These are phyloP conservation scores for Conistra vaccinii DNA, from an alignment of 2,888 invertebrate genomes.

Conservation along the genomic window DNA sequence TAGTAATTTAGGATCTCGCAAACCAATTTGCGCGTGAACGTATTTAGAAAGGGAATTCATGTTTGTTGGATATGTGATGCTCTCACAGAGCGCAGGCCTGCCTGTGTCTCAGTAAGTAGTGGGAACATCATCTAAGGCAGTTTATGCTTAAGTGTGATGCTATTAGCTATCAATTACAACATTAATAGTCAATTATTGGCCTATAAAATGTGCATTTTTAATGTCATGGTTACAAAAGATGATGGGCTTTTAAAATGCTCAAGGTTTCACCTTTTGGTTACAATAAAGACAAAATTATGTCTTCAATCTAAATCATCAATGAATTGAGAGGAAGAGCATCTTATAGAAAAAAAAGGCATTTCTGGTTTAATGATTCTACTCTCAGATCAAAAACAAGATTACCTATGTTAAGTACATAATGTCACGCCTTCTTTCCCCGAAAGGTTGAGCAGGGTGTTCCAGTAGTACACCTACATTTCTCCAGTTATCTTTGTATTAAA, in stretches of 20 bases:
- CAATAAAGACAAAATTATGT: neutral
- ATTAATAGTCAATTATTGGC: conserved; percentile 8
- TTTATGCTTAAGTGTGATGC: neutral
- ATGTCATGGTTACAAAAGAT: conserved; percentile 22
- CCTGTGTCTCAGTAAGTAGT: neutral
- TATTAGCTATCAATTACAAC: neutral
- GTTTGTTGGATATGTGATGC: neutral
- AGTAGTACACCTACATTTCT: neutral
- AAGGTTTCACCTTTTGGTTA: conserved; percentile 7
- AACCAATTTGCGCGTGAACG: conserved; percentile 4
- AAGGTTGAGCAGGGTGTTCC: neutral
- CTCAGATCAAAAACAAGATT: neutral
- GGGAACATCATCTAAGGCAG: too few species aligned
- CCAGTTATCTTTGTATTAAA: neutral
- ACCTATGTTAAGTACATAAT: neutral
- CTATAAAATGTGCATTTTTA: conserved; percentile 22
- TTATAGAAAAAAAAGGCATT: neutral
- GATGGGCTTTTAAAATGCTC: neutral
- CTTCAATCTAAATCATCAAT: neutral
- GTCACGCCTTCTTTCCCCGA: too few species aligned
- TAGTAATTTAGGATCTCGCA: neutral
- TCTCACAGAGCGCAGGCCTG: neutral
- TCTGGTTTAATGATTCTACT: neutral
- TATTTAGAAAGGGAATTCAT: neutral
- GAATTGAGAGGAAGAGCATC: neutral